phyloP scores from a whole-genome alignment of 2,888 invertebrate genomes.

The Meandrusa payeni region DNA sequence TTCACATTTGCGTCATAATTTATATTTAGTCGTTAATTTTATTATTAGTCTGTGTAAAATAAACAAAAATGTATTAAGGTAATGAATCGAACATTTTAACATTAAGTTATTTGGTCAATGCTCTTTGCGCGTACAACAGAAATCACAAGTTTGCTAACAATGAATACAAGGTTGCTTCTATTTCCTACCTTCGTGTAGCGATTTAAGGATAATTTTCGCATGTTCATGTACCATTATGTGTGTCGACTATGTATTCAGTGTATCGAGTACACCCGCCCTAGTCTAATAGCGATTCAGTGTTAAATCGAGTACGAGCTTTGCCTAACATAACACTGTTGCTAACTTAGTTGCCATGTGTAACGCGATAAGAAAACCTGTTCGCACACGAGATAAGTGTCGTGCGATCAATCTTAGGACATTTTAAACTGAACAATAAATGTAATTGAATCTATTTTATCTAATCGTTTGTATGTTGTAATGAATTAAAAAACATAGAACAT shows the following conservation, averaged over 20 bases:
- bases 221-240: background rate
- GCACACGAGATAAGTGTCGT: constrained; percentile 2
- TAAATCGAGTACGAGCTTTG: constrained; percentile 21
- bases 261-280: constrained; percentile 3
- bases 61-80: constrained; percentile 1
- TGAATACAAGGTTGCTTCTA: background rate
- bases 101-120: constrained; percentile 19
- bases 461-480: no score
- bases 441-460: no score
- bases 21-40: no score
- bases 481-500: no score
- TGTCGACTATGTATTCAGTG: constrained; percentile 1
- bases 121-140: constrained; percentile 10
- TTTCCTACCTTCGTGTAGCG: background rate
- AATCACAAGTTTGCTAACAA: background rate
- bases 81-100: constrained; percentile 19
- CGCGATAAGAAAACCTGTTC: constrained; percentile 11
- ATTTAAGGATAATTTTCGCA: constrained; percentile 2
- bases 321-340: constrained; percentile 17
- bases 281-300: constrained; percentile 33
- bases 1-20: no score
- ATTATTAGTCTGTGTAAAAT: background rate
- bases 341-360: constrained; percentile 22
- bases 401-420: background rate
- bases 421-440: no score